Conservation (phyloP, 1,140 invertebrate species). For the Planococcus citri region DNA sequence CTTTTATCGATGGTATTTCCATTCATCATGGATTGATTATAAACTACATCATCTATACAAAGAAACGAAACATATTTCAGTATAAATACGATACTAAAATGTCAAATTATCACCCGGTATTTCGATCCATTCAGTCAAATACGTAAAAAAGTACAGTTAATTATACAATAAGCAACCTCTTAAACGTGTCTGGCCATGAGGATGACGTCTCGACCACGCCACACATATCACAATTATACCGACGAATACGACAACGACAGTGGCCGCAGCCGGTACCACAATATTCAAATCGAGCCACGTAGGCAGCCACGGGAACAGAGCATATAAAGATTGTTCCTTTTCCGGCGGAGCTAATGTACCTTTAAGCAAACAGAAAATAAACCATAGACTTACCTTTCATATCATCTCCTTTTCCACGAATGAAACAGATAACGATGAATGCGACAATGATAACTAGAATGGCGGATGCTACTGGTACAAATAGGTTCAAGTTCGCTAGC, state of each 20-base stretch:
- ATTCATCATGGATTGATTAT: constrained; percentile 62
- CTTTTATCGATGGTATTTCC: constrained; percentile 73
- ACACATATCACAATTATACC: constrained; percentile 80
- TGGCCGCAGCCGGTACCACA: constrained; percentile 68
- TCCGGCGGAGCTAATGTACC: constrained; percentile 67
- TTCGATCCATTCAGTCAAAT: no score
- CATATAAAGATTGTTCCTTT: constrained; percentile 45
- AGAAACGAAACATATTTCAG: constrained; percentile 8
- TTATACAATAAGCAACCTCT: constrained; percentile 43
- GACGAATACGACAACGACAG: constrained; percentile 72
- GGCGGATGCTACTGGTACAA: constrained; percentile 84
- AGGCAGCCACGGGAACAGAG: constrained; percentile 64
- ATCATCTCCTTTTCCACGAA: constrained; percentile 63
- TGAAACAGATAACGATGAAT: constrained; percentile 79
- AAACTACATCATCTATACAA: constrained; percentile 68
- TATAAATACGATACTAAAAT: no score
- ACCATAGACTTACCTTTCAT: constrained; percentile 60
- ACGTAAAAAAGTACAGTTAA: no score
- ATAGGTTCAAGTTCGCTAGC: constrained; percentile 77
- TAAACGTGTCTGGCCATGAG: constrained; percentile 59
- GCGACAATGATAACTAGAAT: constrained; percentile 81
- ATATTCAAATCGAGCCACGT: constrained; percentile 76
- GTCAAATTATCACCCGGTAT: no score
- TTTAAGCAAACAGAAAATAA: constrained; percentile 35
- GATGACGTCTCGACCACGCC: constrained; percentile 59